A percentile compares a stretch with the other conserved stretches of the same genome.
Conservation (phyloP, 2,888 invertebrate species). For the Drosophila borborema region DNA sequence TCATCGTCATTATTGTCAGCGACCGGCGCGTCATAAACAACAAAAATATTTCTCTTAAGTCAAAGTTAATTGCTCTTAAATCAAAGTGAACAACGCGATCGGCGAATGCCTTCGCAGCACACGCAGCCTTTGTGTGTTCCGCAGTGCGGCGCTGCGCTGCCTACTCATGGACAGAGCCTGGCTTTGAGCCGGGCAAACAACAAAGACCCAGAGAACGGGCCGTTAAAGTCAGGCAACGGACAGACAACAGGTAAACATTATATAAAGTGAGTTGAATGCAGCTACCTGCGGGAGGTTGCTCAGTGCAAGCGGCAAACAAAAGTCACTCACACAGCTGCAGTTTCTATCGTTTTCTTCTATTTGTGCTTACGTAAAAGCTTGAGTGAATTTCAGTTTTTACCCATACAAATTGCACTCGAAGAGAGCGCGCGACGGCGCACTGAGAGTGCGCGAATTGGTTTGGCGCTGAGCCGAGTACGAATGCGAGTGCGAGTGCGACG, state of each 20-base stretch:
- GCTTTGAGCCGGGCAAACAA: slow-evolving; percentile 45
- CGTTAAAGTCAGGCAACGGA: slow-evolving; percentile 35
- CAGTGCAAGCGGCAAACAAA: slow-evolving; percentile 35
- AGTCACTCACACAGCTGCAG: slow-evolving; percentile 32
- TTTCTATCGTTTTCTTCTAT: slow-evolving; percentile 11
- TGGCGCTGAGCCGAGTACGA: slow-evolving; percentile 18
- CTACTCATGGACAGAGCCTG: slow-evolving; percentile 19
- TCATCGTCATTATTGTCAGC: slow-evolving; percentile 26
- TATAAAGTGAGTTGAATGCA: slow-evolving; percentile 64
- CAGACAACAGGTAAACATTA: slow-evolving; percentile 68
- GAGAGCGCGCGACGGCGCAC: slow-evolving; percentile 48
- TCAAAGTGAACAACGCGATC: slow-evolving; percentile 70
- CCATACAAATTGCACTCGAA: slow-evolving; percentile 34
- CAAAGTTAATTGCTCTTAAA: slow-evolving; percentile 79
- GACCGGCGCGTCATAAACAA: slow-evolving; percentile 67
- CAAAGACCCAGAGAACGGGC: slow-evolving; percentile 37
- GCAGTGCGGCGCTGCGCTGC: slow-evolving; percentile 26
- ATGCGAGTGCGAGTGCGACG: slow-evolving; percentile 28
- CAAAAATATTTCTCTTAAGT: slow-evolving; percentile 75
- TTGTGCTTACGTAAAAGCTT: slow-evolving; percentile 67
- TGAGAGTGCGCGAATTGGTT: slow-evolving; percentile 44
- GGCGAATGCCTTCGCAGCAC: slow-evolving; percentile 24
- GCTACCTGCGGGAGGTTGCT: slow-evolving; percentile 51
- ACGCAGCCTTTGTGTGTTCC: slow-evolving; percentile 35
- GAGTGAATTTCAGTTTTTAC: slow-evolving; percentile 49